Evolutionary conservation across 2,888 invertebrate species (phyloP).

Genomic region (Dolichopus griseipennis): DNA sequence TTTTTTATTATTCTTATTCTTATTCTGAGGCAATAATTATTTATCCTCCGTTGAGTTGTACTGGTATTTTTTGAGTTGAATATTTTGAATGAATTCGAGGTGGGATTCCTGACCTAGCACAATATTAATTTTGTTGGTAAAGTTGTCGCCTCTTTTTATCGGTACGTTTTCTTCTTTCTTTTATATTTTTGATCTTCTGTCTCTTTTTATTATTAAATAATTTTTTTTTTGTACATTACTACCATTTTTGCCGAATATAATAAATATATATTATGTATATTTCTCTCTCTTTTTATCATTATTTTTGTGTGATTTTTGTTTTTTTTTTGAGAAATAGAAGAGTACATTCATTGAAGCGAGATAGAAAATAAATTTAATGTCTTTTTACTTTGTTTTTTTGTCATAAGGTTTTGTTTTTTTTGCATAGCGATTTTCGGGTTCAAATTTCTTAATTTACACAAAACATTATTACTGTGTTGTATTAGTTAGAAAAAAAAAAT

Average conservation of each 20-base stretch:
- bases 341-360: no score
- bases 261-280: not conserved
- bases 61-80: not conserved
- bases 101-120: not conserved
- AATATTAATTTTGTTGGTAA: not conserved
- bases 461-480: not conserved
- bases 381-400: not conserved
- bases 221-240: no score
- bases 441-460: not conserved
- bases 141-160: not conserved
- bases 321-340: no score
- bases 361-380: not conserved
- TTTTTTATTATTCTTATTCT: not conserved
- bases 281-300: not conserved
- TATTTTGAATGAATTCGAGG: not conserved
- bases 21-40: not conserved
- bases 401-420: no score
- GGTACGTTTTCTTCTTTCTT: not conserved
- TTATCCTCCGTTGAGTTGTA: not conserved
- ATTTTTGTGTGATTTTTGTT: no score
- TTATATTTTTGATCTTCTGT: no score
- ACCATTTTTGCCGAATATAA: no score
- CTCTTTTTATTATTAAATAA: no score
- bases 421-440: not conserved
- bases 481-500: not conserved